Evolutionary conservation across 64 coral and sea anemone genomes (phyloP), one percentile per base, ranked within the genome.

Genomic region (Acropora tenuis): DNA sequence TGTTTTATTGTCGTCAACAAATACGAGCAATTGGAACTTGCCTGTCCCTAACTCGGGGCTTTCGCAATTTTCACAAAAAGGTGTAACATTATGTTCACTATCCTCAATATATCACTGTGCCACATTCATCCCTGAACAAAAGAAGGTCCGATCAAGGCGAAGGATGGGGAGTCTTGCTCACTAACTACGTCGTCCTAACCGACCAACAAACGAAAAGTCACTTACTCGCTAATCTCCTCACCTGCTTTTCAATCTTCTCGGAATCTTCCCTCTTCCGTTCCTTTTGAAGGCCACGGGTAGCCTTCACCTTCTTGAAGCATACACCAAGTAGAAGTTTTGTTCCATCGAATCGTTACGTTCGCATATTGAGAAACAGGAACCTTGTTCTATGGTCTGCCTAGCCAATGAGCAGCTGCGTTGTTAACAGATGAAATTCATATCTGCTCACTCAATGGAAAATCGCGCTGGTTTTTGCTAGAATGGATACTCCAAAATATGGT

Each of bases 151-250:
- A 47, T 83, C 80, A 83, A 83, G 59, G 59, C 80, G 30, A 83
- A 83, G 80, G 80, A 83, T 83, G 57, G 80, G 80, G 59, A 67
- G 67, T 83, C 67, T 67, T 67, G 59, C 67, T 83, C 58, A 47
- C 80, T 67, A 83, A 83, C 59, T 83, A 83, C 80, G 18, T 83
- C 80, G 67, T 83, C 59, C 80, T 83, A 10, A 0, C 59, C 19
- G 30, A 6, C 73, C 13, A 89, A 47, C 17, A 89, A 89, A 50
- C 52, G 87, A 89, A 76, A 89, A 89, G 55, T 89, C 87, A 89
- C 87, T 89, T 78, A 89, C 87, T 89, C 74, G 87, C 41, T 89
- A 78, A 89, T 58, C 73, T 89, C 78, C 78, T 89, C 87, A 59
- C 74, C 30, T 75, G 87, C 87, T 89, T 89, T 89, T 76, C 73